Percentiles rank a stretch among this genome's conserved stretches.
phyloP scores from a whole-genome alignment of 2,888 invertebrate species.

The Heteromurus nitidus region DNA sequence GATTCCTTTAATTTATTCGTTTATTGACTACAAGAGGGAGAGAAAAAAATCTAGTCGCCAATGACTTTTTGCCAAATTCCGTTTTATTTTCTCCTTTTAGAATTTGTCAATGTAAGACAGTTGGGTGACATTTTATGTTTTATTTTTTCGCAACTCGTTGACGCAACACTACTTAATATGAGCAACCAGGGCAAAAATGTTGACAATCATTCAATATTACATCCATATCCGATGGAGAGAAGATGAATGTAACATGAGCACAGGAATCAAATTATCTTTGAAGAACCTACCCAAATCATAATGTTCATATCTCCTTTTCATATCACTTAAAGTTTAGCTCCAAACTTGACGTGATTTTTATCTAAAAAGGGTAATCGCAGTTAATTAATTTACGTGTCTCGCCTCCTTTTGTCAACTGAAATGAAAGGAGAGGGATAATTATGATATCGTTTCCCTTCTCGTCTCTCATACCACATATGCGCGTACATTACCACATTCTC shows the following conservation, averaged over 20 bases:
- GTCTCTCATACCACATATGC: too few relatives aligned
- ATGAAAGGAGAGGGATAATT: background rate
- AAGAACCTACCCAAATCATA: background rate
- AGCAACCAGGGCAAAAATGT: constrained; percentile 2
- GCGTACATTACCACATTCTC: background rate
- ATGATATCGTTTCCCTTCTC: background rate
- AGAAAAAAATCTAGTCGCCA: too few relatives aligned
- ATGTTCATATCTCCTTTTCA: background rate
- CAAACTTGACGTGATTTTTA: too few relatives aligned
- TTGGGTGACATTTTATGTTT: constrained; percentile 1
- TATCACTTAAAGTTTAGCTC: background rate
- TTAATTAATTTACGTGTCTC: constrained; percentile 11
- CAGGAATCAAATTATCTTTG: background rate
- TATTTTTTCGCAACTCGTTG: background rate
- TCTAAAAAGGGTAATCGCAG: constrained; percentile 10
- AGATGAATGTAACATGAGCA: background rate
- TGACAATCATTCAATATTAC: background rate
- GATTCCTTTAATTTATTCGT: too few relatives aligned
- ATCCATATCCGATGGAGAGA: too few relatives aligned
- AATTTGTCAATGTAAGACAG: background rate
- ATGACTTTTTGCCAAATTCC: constrained; percentile 8
- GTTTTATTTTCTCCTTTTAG: background rate
- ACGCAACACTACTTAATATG: constrained; percentile 13
- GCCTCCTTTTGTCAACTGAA: constrained; percentile 1
- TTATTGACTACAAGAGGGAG: too few relatives aligned